Base-by-base conservation (phyloP, 2,888 invertebrate genomes). In the Scaptomyza caliginosa region DNA sequence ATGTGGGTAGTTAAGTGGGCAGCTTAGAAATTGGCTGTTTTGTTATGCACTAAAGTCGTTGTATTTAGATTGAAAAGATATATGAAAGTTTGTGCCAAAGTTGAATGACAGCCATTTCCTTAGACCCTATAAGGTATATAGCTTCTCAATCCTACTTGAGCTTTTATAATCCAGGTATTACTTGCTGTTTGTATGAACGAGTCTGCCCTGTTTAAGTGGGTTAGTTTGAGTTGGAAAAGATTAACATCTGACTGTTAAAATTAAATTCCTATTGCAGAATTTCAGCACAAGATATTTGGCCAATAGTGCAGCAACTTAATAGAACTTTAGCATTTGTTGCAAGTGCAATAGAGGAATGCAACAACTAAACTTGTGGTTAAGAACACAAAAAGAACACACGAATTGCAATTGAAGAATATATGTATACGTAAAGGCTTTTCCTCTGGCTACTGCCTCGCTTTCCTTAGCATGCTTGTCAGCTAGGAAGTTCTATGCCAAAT, bases 401-500 rank as follows among this genome's bases (percentile, higher is more conserved):
- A 74, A 66, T 51, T 83, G 84, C 85, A 77, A 62, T 69, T 77
- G 70, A 34, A 45, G 66, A 68, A 74, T 32, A 60, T 74, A 80
- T 32, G 58, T 74, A 80, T 59, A 49, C 62, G 62, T 42, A 54
- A 38, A 45, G 26, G 23, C 40, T 40, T 45, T 64, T 17, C 32
- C 45, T 2, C 21, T 2, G 17, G 7, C 13, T 8, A 45, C 36
- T 13, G 4, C 21, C 32, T 34, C 3, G 16, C 16, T 34, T 21
- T 3, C 16, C 16, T 16, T 34, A 34, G 16, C 16, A 34, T 36
- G 19, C 42, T 19, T 42, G 40, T 23, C 48, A 43, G 55, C 38
- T 30, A 46, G 67, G 16, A 63, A 74, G 62, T 81, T 77, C 64
- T 86, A 77, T 85, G 83, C 86, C 86, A 81, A 87, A 81, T 81